Evolutionary conservation across 2,888 invertebrate genomes (phyloP).

Genomic region (Macroteleia sp.): DNA sequence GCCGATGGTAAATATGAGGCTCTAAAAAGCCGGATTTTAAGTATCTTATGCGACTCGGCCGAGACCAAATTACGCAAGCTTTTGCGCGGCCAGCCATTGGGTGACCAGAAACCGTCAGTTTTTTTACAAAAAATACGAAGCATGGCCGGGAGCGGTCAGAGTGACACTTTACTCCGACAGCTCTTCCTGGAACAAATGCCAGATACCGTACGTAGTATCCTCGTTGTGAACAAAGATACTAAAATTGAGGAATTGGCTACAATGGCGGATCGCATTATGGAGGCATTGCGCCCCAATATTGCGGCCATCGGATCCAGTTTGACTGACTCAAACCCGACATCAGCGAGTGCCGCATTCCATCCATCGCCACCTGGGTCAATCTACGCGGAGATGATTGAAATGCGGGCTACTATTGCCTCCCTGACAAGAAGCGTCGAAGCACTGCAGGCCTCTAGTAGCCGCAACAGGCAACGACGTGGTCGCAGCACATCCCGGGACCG

Average conservation of each 20-base stretch:
- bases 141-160: background rate
- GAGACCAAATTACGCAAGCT: background rate
- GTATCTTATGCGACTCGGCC: background rate
- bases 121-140: background rate
- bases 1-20: slow-evolving; percentile 2
- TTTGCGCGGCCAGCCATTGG: background rate
- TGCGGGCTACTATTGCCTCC: no score
- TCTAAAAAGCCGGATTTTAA: background rate
- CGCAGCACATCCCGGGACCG: background rate
- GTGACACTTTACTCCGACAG: background rate
- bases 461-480: background rate
- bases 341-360: no score
- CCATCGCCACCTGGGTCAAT: no score
- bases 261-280: slow-evolving; percentile 1
- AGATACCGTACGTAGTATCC: background rate
- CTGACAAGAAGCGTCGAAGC: no score
- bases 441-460: no score
- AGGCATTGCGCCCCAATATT: background rate
- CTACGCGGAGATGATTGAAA: no score
- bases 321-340: no score
- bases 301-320: background rate
- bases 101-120: background rate
- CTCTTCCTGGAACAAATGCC: background rate
- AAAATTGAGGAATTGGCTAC: background rate
- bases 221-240: background rate